phyloP scores from a whole-genome alignment of 2,888 invertebrate species.

The Acrobasis suavella region DNA sequence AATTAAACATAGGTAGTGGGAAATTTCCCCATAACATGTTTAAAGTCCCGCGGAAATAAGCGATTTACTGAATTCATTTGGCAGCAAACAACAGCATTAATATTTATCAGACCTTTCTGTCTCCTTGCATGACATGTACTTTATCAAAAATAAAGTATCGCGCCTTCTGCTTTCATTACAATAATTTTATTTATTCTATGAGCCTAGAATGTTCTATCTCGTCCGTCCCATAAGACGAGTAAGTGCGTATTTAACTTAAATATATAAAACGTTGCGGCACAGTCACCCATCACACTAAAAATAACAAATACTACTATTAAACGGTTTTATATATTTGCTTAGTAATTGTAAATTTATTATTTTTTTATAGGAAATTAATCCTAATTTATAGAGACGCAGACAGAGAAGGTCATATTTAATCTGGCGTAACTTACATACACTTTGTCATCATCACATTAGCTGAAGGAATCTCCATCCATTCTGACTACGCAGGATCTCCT shows the following conservation, averaged over 20 bases:
- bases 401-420: too few species aligned
- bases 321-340: too few species aligned
- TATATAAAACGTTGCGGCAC: too few species aligned
- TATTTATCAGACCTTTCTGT: slow-evolving; percentile 28
- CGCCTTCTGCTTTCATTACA: slow-evolving; percentile 18
- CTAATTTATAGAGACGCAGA: background rate
- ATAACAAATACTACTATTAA: too few species aligned
- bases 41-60: slow-evolving; percentile 21
- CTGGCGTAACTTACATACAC: too few species aligned
- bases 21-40: slow-evolving; percentile 16
- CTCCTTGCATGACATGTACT: slow-evolving; percentile 19
- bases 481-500: too few species aligned
- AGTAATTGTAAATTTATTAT: background rate
- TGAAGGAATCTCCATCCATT: too few species aligned
- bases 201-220: too few species aligned
- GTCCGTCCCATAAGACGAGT: too few species aligned
- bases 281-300: too few species aligned
- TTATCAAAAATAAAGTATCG: slow-evolving; percentile 14
- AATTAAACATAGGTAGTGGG: slow-evolving; percentile 14
- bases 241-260: too few species aligned
- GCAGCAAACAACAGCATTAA: slow-evolving; percentile 28
- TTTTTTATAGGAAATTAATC: background rate
- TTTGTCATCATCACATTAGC: too few species aligned
- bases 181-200: background rate
- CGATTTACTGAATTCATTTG: slow-evolving; percentile 26